A percentile compares a stretch with the other conserved stretches of the same genome.
These are phyloP conservation scores for Climacteris rufus DNA, from an alignment of 2,113 vertebrate species.

Conservation along the genomic window DNA sequence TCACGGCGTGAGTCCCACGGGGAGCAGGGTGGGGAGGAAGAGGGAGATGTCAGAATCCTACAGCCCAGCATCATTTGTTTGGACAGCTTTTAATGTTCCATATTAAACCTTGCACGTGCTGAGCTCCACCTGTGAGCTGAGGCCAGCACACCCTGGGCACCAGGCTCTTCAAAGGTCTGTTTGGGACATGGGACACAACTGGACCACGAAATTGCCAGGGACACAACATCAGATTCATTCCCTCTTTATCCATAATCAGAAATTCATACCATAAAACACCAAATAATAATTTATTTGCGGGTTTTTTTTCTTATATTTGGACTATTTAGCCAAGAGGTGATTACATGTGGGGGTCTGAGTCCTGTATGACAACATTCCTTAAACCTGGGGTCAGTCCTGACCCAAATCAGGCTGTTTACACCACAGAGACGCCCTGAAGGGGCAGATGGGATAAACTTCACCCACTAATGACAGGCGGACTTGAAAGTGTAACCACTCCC, in stretches of 20 bases:
- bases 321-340: background rate
- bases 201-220: rapidly evolving
- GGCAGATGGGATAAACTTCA: background rate
- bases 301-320: background rate
- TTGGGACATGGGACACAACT: background rate
- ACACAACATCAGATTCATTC: background rate
- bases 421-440: background rate
- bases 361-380: background rate
- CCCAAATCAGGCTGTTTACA: background rate
- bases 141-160: background rate
- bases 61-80: constrained; percentile 28
- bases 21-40: constrained; percentile 46
- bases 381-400: background rate
- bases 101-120: background rate
- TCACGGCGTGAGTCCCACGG: background rate
- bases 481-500: background rate
- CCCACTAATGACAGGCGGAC: background rate
- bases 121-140: background rate
- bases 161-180: background rate
- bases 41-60: constrained; percentile 31
- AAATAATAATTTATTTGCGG: background rate
- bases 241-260: background rate
- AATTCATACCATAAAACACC: background rate
- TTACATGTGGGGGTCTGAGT: background rate
- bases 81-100: constrained; percentile 38